Evolutionary conservation across 1,140 invertebrate genomes (phyloP), one percentile per base, ranked within the genome.

Genomic region (Chymomyza costata): DNA sequence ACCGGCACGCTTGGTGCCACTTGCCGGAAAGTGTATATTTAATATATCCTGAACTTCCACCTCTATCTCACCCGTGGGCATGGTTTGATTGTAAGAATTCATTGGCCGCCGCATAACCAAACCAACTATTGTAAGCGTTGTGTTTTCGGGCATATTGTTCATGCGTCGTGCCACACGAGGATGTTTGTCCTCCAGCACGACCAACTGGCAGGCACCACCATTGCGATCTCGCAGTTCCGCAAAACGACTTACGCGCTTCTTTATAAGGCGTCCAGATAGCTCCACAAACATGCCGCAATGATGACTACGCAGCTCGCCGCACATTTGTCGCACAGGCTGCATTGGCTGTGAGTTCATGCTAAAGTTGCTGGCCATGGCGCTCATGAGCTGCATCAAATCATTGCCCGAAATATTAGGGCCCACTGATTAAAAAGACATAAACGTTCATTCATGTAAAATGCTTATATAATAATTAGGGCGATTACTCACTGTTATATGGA

Each of bases 41-140:
- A 83, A 49, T 46, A 86, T 78, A 38, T 87, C 80, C 58, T 85
- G 70, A 8, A 87, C 80, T 18, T 83, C 68, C 10, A 87, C 85
- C 59, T 87, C 86, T 8, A 87, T 73, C 37, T 85, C 83, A 2
- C 86, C 86, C 0, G 86, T 87, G 1, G 78, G 70, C 73, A 87
- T 83, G 8, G 80, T 83, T 47, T 84, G 67, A 53, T 87, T 87
- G 31, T 73, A 78, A 2, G 82, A 84, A 37, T 78, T 76, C 10
- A 44, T 48, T 0, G 86, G 86, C 2, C 86, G 57, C 1, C 57
- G 41, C 53, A 71, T 71, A 3, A 87, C 86, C 21, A 55, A 56
- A 3, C 86, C 86, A 10, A 85, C 65, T 51, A 87, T 83, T 6
- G 84, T 83, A 3, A 87, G 53, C 5, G 71, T 83, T 3, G 86